Evolutionary conservation across 2,888 invertebrate genomes (phyloP).

Genomic region (Clepsis dumicolana): DNA sequence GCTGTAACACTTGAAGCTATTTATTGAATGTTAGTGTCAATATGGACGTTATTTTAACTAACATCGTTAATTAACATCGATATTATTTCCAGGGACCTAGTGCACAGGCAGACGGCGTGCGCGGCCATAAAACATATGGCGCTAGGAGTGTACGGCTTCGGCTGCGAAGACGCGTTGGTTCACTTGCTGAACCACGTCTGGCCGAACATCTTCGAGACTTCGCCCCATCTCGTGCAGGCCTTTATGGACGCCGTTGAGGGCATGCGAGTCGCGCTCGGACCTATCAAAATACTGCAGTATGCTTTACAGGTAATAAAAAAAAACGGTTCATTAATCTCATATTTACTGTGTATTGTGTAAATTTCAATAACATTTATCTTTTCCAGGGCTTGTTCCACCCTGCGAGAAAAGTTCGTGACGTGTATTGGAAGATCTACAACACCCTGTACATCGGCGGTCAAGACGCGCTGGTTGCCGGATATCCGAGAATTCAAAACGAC

Average conservation of each 20-base stretch:
- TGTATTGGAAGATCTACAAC: constrained; percentile 99
- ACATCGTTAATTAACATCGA: constrained; percentile 7
- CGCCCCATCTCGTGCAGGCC: constrained; percentile 99
- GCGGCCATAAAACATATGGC: constrained; percentile 99
- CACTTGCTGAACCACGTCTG: constrained; percentile 99
- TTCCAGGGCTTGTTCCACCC: constrained; percentile 98
- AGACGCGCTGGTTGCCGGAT: constrained; percentile 98
- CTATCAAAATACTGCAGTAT: constrained; percentile 98
- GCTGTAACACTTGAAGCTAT: no score
- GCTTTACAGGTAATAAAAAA: constrained; percentile 91
- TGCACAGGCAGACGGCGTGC: constrained; percentile 99
- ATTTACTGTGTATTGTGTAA: background rate
- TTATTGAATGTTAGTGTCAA: no score
- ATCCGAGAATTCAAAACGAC: constrained; percentile 98
- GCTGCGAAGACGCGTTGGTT: constrained; percentile 98
- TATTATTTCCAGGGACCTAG: constrained; percentile 91
- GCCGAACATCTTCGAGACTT: constrained; percentile 99
- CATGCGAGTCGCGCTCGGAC: constrained; percentile 97
- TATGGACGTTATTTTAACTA: no score
- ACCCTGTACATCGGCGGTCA: constrained; percentile 99
- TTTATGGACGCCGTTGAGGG: constrained; percentile 99
- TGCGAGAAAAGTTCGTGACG: constrained; percentile 99
- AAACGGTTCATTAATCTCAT: background rate
- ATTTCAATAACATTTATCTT: constrained; percentile 26
- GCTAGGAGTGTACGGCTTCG: constrained; percentile 98